phyloP scores from a whole-genome alignment of 2,888 invertebrate species.

The Andrena camellia region DNA sequence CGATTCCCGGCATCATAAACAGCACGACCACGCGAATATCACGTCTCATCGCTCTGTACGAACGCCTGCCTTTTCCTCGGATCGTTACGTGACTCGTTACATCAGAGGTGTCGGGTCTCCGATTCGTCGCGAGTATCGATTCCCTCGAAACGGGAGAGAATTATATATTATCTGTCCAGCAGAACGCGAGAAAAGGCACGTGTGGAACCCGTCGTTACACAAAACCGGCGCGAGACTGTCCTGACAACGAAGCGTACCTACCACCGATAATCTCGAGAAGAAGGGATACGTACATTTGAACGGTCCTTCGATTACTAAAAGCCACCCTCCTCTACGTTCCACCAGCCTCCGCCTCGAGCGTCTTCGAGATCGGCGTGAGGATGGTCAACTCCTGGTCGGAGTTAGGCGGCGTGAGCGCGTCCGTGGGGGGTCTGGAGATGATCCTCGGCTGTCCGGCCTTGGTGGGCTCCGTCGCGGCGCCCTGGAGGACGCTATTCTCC shows the following conservation, averaged over 20 bases:
- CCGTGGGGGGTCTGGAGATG: constrained; percentile 54
- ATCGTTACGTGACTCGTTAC: constrained; percentile 23
- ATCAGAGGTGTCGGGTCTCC: neutral
- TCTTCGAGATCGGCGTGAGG: constrained; percentile 69
- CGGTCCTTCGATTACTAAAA: neutral
- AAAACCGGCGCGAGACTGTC: too few species aligned
- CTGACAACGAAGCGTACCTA: too few species aligned
- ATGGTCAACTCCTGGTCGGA: constrained; percentile 79
- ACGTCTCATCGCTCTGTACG: neutral
- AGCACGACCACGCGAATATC: neutral
- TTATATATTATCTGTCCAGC: constrained; percentile 5
- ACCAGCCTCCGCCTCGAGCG: constrained; percentile 26
- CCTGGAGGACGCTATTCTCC: neutral
- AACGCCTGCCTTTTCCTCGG: neutral
- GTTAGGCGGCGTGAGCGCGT: constrained; percentile 78
- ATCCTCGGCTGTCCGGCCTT: constrained; percentile 6
- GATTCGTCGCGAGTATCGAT: constrained; percentile 6
- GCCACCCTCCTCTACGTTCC: constrained; percentile 28
- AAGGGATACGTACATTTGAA: neutral
- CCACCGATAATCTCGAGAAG: too few species aligned
- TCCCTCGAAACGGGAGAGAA: neutral
- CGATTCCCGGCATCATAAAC: neutral
- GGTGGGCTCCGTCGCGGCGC: neutral
- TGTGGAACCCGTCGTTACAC: too few species aligned
- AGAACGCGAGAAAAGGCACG: neutral